These are phyloP conservation scores for Cheilosia vernalis DNA, from an alignment of 2,888 invertebrate species.

Conservation along the genomic window DNA sequence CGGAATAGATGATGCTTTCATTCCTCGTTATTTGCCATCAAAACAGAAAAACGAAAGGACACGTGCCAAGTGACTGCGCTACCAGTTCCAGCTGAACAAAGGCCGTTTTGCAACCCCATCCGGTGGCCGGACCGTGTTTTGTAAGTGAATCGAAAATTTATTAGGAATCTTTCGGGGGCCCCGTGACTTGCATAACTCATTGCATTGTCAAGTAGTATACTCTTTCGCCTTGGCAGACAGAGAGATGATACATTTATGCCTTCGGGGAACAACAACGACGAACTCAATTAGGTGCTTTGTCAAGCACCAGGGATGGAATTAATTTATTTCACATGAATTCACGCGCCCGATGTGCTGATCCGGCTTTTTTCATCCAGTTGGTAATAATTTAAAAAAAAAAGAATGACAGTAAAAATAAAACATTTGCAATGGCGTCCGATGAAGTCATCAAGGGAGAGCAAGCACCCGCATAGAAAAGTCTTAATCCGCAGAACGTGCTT, in stretches of 20 bases:
- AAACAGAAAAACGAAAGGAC: slow-evolving; percentile 24
- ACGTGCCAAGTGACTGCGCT: slow-evolving; percentile 65
- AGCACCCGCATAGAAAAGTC: slow-evolving; percentile 4
- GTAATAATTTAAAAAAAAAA: slow-evolving; percentile 27
- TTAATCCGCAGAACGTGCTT: slow-evolving; percentile 67
- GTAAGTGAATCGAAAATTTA: slow-evolving; percentile 73
- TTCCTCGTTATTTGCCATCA: slow-evolving; percentile 38
- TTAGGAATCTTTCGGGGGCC: slow-evolving; percentile 58
- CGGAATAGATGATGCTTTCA: slow-evolving; percentile 42
- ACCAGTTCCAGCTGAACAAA: slow-evolving; percentile 45
- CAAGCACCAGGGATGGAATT: slow-evolving; percentile 60
- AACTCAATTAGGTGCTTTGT: slow-evolving; percentile 54
- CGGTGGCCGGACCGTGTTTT: slow-evolving; percentile 24
- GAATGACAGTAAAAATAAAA: slow-evolving; percentile 55
- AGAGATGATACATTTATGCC: slow-evolving; percentile 57
- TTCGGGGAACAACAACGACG: slow-evolving; percentile 11
- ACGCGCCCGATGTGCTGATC: slow-evolving; percentile 39
- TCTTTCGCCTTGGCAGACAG: slow-evolving; percentile 4
- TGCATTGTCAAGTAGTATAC: slow-evolving; percentile 64
- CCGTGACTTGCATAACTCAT: slow-evolving; percentile 75
- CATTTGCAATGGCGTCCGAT: slow-evolving; percentile 55
- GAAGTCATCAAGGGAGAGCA: slow-evolving; percentile 56
- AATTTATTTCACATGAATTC: slow-evolving; percentile 73
- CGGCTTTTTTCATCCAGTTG: slow-evolving; percentile 12
- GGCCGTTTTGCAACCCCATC: slow-evolving; percentile 34